Base-by-base conservation (phyloP, 2,888 invertebrate species). In the Drosophila colorata region DNA sequence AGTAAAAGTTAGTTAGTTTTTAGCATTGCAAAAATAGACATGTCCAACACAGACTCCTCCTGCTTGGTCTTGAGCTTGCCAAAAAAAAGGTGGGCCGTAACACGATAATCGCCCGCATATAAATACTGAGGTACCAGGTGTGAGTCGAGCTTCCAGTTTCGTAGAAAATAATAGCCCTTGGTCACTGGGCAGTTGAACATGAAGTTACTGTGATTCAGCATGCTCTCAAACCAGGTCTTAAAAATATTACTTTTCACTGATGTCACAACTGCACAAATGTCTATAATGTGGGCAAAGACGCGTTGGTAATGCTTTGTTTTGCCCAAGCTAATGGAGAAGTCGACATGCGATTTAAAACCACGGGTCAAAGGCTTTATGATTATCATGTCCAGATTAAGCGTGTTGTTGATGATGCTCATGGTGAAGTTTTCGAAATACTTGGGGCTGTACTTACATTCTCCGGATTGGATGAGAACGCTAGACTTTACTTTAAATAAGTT, bases 111-210 rank as follows among this genome's bases (percentile, higher is more conserved):
- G 0, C 87, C 82, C 0, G 78, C 69, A 23, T 70, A 66, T 43
- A 83, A 55, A 23, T 72, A 86, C 7, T 56, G 48, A 0, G 86
- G 82, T 16, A 80, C 47, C 35, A 73, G 25, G 1, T 67, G 48
- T 0, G 66, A 18, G 8, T 74, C 83, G 41, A 86, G 23, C 18
- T 61, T 63, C 82, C 82, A 82, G 35, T 68, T 51, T 1, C 28
- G 57, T 4, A 86, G 48, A 55, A 69, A 83, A 46, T 86, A 83
- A 23, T 77, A 69, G 4, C 72, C 78, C 23, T 18, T 51, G 4
- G 49, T 37, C 9, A 82, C 71, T 1, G 90, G 90, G n/a, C 90
- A 90, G 28, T 80, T 74, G 46, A 55, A 53, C 63, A 78, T 78
- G 25, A 89, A 82, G 44, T 90, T 90, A 1, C 89, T 66, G 43